Base-by-base conservation (phyloP, 1,140 invertebrate genomes). In the Drosophila santomea region DNA sequence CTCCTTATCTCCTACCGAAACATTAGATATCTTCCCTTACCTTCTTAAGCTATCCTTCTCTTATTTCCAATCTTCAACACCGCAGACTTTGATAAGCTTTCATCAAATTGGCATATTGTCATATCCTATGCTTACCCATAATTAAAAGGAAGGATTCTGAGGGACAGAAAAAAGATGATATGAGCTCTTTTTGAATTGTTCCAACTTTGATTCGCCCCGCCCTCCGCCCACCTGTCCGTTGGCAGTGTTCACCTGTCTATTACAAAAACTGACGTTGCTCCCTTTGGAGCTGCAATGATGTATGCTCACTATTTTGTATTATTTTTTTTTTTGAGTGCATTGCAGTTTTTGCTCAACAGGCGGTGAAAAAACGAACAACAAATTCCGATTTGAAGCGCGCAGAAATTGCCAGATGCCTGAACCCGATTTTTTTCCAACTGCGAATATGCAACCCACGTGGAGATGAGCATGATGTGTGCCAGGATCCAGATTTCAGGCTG, bases 311-410 rank as follows among this genome's bases (percentile, higher is more conserved):
- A 41, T 57, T 71, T 68, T 52, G 7, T 32, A 8, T 2, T 48
- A 48, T 56, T 67, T 69, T 69, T 56, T 71, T 71, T 23, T 17
- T 25, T 43, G 15, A 69, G 32, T 57, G 41, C 63, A 69, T 25
- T 57, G 51, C 25, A 17, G 35, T 69, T 71, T 68, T 64, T 64
- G n/a, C 23, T 10, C 50, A 47, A 63, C 35, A 32, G 23, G 17
- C 54, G 20, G 41, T 10, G 20, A 48, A 62, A 71, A 67, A 66
- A 62, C 56, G 48, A 41, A 36, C 50, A 80, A 62, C 74, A 86
- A 78, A 81, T 86, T 67, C 63, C 81, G 81, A 86, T 81, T 74
- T 78, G 78, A 81, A 85, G 71, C 78, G 47, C 82, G 61, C 55
- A 78, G 76, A 74, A 75, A 75, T 78, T 61, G 57, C 41, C 17